phyloP scores from a whole-genome alignment of 2,888 invertebrate species.

The Cerceris rybyensis region DNA sequence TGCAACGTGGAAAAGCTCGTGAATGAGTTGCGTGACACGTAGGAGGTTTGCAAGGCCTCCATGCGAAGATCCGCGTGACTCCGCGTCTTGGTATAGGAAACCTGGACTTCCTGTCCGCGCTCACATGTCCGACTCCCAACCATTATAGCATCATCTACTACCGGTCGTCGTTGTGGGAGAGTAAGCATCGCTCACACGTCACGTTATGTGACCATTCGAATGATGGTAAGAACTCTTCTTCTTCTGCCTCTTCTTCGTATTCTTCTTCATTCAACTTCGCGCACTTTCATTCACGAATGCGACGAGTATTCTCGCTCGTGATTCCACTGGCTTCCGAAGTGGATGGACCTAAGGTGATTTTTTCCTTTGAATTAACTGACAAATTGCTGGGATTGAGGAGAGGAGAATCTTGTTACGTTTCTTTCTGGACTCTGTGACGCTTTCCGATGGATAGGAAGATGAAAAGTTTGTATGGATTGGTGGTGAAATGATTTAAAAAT shows the following conservation, averaged over 20 bases:
- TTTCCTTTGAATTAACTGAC: constrained; percentile 8
- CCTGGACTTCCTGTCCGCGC: constrained; percentile 80
- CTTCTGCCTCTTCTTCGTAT: constrained; percentile 36
- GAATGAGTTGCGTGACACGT: constrained; percentile 80
- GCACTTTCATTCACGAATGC: constrained; percentile 49
- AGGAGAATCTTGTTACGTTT: not conserved
- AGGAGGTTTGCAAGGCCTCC: constrained; percentile 78
- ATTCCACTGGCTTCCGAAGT: constrained; percentile 33
- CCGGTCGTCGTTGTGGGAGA: constrained; percentile 80
- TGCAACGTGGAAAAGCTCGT: constrained; percentile 68
- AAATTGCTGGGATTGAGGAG: constrained; percentile 9
- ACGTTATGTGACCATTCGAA: constrained; percentile 73
- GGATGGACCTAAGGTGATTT: constrained; percentile 11
- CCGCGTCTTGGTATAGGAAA: constrained; percentile 71
- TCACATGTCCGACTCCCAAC: constrained; percentile 79
- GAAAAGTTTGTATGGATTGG: not conserved
- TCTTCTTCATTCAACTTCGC: constrained; percentile 44
- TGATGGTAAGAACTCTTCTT: constrained; percentile 42
- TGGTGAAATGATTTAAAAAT: not conserved
- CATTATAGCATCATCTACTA: constrained; percentile 81
- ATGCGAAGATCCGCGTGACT: constrained; percentile 81
- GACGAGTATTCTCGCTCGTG: constrained; percentile 33
- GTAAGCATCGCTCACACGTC: constrained; percentile 80
- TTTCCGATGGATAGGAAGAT: not conserved
- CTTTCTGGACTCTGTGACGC: not conserved